Evolutionary conservation across 2,888 invertebrate genomes (phyloP), one percentile per base, ranked within the genome.

Genomic region (Tiphia femorata): DNA sequence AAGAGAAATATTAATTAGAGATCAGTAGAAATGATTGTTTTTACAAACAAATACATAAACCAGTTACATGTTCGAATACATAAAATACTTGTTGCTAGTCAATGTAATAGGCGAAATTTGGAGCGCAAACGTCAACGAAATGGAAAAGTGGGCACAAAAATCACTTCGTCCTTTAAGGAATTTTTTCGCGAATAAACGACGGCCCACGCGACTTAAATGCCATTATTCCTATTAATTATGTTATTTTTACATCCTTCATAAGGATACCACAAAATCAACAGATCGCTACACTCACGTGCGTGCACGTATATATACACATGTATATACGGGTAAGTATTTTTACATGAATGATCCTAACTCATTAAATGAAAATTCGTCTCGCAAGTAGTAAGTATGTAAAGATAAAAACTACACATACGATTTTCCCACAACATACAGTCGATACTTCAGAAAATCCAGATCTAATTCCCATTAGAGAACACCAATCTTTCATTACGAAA

Each of bases 231-330:
- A 67, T 38, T 64, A 70, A 67, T 68, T 70, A 71, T 44, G 58
- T 56, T 69, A 70, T 65, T 75, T 78, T 79, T 79, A 76, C 67
- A 80, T 80, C 79, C 77, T 79, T 80, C 73, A 72, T 38, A 80
- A 79, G 77, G 78, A 76, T 79, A 63, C 53, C 61, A 54, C 60
- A 65, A 67, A 66, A 69, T 64, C 50, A 70, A 70, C 62, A 62
- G 58, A 71, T 58, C 60, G 41, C 57, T 72, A 64, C 55, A 60
- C 40, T 59, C 47, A 51, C 61, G 62, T 67, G 57, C 49, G 46
- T 58, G 50, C 54, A 55, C 51, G 49, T 46, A 30, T 52, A 47
- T 54, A 29, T 54, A 46, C 57, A 49, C 27, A 46, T 51, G 14
- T 38, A 30, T 42, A 50, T 23, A 44, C 2, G 49, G 2, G 29